Evolutionary conservation across 2,888 invertebrate species (phyloP).

Genomic region (Meghimatium bilineatum): DNA sequence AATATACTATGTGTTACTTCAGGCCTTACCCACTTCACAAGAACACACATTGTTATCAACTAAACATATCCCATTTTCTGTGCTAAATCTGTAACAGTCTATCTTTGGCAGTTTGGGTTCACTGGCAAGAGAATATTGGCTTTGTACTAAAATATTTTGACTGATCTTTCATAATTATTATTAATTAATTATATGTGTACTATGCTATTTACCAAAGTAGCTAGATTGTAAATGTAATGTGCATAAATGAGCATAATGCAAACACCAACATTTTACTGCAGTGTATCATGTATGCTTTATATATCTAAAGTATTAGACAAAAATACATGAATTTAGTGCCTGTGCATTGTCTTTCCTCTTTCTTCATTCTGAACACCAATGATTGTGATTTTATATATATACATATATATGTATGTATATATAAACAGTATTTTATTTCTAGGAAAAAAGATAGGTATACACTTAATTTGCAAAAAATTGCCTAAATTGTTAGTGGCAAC

Average conservation of each 20-base stretch:
- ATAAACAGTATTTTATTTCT: neutral
- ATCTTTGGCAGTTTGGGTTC: neutral
- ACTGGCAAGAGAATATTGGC: neutral
- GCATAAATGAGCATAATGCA: neutral
- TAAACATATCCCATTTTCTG: no score
- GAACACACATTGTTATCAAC: no score
- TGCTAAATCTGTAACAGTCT: no score
- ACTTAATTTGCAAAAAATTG: no score
- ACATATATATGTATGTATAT: neutral
- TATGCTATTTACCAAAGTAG: neutral
- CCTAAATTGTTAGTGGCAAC: no score
- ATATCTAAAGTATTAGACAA: neutral
- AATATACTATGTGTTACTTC: no score
- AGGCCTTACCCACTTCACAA: no score
- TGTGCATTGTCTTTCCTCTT: slow-evolving; percentile 4
- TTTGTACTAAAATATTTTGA: neutral
- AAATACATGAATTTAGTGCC: slow-evolving; percentile 18
- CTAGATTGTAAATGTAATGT: neutral
- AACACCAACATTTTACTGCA: neutral
- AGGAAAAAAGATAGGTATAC: no score
- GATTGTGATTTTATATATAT: neutral
- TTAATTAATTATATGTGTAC: neutral
- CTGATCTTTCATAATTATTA: neutral
- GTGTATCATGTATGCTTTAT: neutral
- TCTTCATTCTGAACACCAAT: neutral